Evolutionary conservation across 2,113 vertebrate genomes (phyloP).

Genomic region (Poeciliopsis prolifica): DNA sequence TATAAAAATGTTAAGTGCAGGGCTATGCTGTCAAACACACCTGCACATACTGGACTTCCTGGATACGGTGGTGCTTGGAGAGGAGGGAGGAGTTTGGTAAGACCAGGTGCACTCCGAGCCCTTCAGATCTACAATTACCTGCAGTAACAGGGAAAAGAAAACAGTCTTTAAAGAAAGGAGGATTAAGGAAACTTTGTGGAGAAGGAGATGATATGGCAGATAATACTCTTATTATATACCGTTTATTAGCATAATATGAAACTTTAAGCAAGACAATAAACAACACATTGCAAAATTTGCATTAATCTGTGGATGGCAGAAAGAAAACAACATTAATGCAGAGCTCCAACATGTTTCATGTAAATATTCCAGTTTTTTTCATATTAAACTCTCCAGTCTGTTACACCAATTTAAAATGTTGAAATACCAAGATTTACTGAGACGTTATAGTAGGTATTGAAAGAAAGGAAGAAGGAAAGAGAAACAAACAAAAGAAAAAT

Average conservation of each 20-base stretch:
- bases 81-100: slow-evolving; percentile 93
- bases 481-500: too few species aligned
- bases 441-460: background rate
- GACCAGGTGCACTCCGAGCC: slow-evolving; percentile 94
- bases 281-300: too few species aligned
- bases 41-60: slow-evolving; percentile 97
- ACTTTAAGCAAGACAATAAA: background rate
- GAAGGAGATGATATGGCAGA: background rate
- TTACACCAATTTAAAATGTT: background rate
- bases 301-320: background rate
- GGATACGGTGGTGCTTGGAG: slow-evolving; percentile 92
- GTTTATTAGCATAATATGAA: background rate
- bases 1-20: background rate
- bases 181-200: background rate
- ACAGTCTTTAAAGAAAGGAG: background rate
- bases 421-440: background rate
- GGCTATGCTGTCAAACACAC: slow-evolving; percentile 72
- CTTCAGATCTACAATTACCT: slow-evolving; percentile 95
- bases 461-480: too few species aligned
- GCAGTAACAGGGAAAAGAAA: background rate
- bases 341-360: background rate
- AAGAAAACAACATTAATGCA: background rate
- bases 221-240: background rate
- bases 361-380: background rate
- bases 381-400: background rate